Evolutionary conservation across 2,888 invertebrate species (phyloP).

Genomic region (Teleiodes luculella): DNA sequence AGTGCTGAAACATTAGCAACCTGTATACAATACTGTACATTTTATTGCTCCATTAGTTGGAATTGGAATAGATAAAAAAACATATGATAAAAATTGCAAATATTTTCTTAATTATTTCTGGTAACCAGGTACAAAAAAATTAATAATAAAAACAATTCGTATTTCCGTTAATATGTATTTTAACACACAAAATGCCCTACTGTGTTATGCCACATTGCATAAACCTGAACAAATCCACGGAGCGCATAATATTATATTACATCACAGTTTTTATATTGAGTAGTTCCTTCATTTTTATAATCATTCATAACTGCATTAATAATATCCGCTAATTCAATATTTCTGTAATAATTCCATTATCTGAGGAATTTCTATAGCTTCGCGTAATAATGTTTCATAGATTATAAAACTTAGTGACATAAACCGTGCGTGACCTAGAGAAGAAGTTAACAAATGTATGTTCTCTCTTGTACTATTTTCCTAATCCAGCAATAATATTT

Average conservation of each 20-base stretch:
- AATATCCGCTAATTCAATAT: neutral
- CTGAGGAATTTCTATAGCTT: neutral
- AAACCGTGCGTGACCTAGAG: no score
- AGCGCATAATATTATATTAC: neutral
- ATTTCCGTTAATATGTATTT: no score
- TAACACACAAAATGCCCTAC: no score
- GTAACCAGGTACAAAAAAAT: no score
- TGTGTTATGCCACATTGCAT: slow-evolving; percentile 1
- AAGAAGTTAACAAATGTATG: no score
- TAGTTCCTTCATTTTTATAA: neutral
- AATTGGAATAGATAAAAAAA: no score
- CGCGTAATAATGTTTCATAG: neutral
- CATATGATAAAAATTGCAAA: no score
- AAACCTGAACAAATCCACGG: neutral
- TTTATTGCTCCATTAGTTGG: neutral
- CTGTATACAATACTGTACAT: neutral
- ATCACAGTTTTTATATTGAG: neutral
- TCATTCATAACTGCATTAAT: neutral
- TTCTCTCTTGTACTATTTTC: no score
- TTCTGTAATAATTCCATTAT: neutral
- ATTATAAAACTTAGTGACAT: neutral
- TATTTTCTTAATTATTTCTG: no score
- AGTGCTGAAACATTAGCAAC: neutral
- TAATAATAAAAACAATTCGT: no score
- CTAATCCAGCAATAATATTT: no score